Conservation (phyloP, 2,797 vertebrate genomes). For the Lepus oiostolus region DNA sequence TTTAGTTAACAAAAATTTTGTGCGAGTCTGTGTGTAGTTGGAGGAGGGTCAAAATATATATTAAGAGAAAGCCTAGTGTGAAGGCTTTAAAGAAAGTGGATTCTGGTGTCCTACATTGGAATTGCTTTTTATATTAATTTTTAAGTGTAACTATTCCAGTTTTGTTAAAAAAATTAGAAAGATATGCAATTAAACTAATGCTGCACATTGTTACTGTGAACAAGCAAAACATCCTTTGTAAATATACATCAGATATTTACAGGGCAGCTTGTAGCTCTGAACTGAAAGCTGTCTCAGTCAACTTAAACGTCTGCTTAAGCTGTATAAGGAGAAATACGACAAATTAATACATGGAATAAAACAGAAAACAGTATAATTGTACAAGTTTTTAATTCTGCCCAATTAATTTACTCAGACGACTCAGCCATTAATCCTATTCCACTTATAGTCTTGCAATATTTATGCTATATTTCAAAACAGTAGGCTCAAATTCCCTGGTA, state of each 20-base stretch:
- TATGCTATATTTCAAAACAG: background rate
- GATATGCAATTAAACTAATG: background rate
- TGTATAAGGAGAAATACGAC: background rate
- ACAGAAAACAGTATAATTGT: background rate
- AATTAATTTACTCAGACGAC: background rate
- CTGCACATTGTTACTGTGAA: background rate
- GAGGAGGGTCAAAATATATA: background rate
- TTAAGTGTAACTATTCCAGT: background rate
- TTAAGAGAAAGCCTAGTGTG: background rate
- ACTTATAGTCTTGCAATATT: background rate
- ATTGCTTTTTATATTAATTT: background rate
- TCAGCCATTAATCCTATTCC: background rate
- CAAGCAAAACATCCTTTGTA: background rate
- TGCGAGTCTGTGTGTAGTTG: background rate
- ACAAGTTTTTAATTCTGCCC: background rate
- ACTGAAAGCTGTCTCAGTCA: background rate
- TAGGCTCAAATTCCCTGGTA: background rate
- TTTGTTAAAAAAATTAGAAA: background rate
- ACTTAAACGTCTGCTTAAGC: background rate
- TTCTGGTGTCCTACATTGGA: background rate
- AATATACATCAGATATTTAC: background rate
- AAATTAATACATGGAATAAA: background rate
- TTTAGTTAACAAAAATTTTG: background rate
- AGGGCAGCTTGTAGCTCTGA: background rate
- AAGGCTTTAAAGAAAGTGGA: background rate